Evolutionary conservation across 2,797 vertebrate species (phyloP), one percentile per base, ranked within the genome.

Genomic region (Hybognathus amarus): DNA sequence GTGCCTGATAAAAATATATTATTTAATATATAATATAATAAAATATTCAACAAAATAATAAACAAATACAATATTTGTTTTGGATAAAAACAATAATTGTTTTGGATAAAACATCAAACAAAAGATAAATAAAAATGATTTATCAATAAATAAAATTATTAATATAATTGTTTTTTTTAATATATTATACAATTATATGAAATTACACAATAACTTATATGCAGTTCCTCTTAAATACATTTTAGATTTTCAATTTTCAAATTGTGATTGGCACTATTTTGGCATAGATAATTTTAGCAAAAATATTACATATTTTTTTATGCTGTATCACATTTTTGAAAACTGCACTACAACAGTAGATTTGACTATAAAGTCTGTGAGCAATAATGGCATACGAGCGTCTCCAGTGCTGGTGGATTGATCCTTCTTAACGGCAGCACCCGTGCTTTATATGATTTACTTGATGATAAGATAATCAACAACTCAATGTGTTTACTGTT

Each of bases 361-460:
- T 30, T 30, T 63, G 12, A 30, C 59, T 63, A 5, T 1, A 30
- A 61, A 6, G 27, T 27, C n/a, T 61, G 3, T 11, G 27, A n/a
- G 30, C 11, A 54, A 36, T 54, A 54, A 30, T 22, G 36, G 47
- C 68, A 27, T 27, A 70, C n/a, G 18, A 70, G 42, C 6, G n/a
- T 69, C 20, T 56, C 5, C 47, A 22, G 33, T 40, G 47, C 77
- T 24, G 64, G n/a, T 22, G 8, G 18, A 10, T 18, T 40, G 77
- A 79, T 68, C 66, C 66, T 59, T 70, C 22, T 33, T 45, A 83
- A 61, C 13, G 5, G 13, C 27, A 50, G 73, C 50, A 50, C 18
- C 56, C 22, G 38, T 45, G 73, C 30, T 52, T 75, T 75, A 36
- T 59, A 59, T 59, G 33, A 33, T 24, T 59, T 22, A 59, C 22